phyloP scores from a whole-genome alignment of 2,797 vertebrate genomes.

The Eulemur mongoz region DNA sequence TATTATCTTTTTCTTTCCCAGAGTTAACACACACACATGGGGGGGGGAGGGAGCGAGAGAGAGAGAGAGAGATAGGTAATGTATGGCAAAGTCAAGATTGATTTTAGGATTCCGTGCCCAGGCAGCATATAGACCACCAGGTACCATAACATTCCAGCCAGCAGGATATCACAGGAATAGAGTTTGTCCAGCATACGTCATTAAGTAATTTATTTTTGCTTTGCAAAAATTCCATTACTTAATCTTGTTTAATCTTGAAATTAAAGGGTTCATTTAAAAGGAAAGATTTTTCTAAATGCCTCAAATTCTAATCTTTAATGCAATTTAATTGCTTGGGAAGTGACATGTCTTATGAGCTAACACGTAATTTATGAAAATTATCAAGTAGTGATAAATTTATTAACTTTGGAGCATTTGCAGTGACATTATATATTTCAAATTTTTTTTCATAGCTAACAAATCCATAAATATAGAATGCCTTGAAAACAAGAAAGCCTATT shows the following conservation, averaged over 20 bases:
- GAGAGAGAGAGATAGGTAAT: not conserved
- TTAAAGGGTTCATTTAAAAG: not conserved
- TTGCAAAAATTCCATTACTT: slow-evolving; percentile 42
- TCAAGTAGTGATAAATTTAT: slow-evolving; percentile 2
- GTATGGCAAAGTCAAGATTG: not conserved
- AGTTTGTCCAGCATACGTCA: not conserved
- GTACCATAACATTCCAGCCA: not conserved
- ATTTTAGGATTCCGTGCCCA: not conserved
- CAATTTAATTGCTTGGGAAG: slow-evolving; percentile 36
- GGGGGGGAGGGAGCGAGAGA: too few relatives aligned
- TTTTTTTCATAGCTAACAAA: not conserved
- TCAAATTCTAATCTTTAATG: slow-evolving; percentile 15
- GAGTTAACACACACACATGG: not conserved
- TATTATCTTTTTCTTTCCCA: not conserved
- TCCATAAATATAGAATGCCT: not conserved
- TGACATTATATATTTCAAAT: not conserved
- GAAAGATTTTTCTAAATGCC: not conserved
- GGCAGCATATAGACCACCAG: not conserved
- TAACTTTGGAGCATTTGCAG: not conserved
- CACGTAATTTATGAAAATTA: slow-evolving; percentile 50
- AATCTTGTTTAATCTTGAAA: slow-evolving; percentile 45
- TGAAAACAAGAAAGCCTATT: slow-evolving; percentile 43
- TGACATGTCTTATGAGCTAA: not conserved
- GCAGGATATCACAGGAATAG: not conserved
- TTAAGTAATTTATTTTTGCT: slow-evolving; percentile 47